phyloP scores from a whole-genome alignment of 2,113 vertebrate species.

The Scopus umbretta region DNA sequence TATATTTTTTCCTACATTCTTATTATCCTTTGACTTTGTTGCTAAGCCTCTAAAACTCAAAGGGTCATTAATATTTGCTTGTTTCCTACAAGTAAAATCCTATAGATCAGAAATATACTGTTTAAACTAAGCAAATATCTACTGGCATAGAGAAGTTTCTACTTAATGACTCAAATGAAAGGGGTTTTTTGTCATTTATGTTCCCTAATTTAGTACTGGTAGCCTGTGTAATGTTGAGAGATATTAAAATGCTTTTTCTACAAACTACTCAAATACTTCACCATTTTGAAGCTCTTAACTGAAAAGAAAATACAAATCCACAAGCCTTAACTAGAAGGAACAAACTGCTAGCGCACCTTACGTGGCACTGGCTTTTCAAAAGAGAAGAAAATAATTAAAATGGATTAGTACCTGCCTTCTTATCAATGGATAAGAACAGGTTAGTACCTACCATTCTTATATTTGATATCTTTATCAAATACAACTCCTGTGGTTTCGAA shows the following conservation, averaged over 20 bases:
- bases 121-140: neutral
- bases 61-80: neutral
- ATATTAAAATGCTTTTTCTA: neutral
- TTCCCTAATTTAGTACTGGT: neutral
- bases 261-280: neutral
- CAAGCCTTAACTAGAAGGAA: neutral
- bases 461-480: neutral
- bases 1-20: neutral
- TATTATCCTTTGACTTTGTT: neutral
- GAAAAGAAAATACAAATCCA: neutral
- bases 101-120: neutral
- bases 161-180: neutral
- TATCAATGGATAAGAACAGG: neutral
- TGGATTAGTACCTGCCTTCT: neutral
- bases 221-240: neutral
- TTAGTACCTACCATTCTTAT: neutral
- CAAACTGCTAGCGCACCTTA: neutral
- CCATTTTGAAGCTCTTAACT: neutral
- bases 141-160: neutral
- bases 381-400: neutral
- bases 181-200: neutral
- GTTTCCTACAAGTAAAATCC: neutral
- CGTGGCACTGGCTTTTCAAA: neutral
- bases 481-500: neutral
- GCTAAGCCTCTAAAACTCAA: neutral